Evolutionary conservation across 2,888 invertebrate genomes (phyloP).

Genomic region (Pristionchus exspectatus): DNA sequence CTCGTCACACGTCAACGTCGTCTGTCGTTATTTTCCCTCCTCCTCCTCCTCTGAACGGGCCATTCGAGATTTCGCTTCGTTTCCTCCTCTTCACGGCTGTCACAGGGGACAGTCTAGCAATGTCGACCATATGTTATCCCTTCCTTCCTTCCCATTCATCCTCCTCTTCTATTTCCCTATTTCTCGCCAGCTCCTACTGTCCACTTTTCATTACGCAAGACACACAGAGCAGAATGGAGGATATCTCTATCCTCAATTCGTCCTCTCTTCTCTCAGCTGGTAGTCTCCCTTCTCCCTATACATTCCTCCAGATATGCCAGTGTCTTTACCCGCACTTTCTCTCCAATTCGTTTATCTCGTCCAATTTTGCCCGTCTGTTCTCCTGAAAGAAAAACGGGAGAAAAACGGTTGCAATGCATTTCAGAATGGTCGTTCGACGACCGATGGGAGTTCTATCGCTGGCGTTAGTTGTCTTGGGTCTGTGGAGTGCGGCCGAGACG

Average conservation of each 20-base stretch:
- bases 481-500: background rate
- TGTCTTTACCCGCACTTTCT: background rate
- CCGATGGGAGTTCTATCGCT: constrained; percentile 16
- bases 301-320: constrained; percentile 40
- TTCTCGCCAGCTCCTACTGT: constrained; percentile 46
- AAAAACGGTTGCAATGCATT: constrained; percentile 23
- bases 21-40: constrained; percentile 41
- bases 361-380: background rate
- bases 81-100: background rate
- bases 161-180: background rate
- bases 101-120: background rate
- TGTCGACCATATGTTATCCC: constrained; percentile 22
- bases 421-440: constrained; percentile 21
- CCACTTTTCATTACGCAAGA: constrained; percentile 32
- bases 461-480: background rate
- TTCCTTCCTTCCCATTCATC: background rate
- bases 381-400: background rate
- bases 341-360: background rate
- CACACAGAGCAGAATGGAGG: background rate
- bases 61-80: background rate
- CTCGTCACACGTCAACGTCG: constrained; percentile 44
- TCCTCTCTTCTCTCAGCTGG: background rate
- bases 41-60: background rate
- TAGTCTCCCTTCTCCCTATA: constrained; percentile 14
- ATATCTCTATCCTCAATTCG: constrained; percentile 16